phyloP scores from a whole-genome alignment of 2,113 vertebrate species.

The Lagopus leucura region DNA sequence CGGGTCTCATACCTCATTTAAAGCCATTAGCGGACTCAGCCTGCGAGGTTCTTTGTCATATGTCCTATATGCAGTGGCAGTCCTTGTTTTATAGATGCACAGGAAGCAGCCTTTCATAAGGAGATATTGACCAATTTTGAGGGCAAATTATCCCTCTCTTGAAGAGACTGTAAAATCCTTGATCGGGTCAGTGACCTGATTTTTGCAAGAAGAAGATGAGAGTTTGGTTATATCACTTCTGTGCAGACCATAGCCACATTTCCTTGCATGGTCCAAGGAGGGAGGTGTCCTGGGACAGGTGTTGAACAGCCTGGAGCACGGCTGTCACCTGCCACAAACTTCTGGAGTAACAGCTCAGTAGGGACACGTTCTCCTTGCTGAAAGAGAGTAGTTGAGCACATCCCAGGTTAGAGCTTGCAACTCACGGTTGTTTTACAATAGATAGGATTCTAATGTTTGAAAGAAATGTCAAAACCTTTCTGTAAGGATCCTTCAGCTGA shows the following conservation, averaged over 20 bases:
- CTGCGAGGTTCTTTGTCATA: background rate
- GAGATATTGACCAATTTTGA: background rate
- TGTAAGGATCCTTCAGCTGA: background rate
- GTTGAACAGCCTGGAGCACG: background rate
- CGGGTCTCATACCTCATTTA: conserved; percentile 16
- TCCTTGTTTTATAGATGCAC: background rate
- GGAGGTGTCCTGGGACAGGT: background rate
- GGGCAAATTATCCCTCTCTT: background rate
- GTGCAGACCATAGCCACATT: background rate
- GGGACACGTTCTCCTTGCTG: background rate
- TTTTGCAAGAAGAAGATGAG: background rate
- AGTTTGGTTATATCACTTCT: fast-evolving
- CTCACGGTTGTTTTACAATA: background rate
- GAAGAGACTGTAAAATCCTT: background rate
- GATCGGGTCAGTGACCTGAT: background rate
- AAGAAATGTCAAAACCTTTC: background rate
- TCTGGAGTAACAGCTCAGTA: background rate
- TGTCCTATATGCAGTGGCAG: background rate
- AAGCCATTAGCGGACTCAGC: background rate
- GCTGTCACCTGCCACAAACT: background rate
- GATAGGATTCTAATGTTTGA: background rate
- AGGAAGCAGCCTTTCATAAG: background rate
- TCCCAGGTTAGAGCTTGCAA: background rate
- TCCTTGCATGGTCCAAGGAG: background rate
- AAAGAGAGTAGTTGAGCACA: background rate